These are phyloP conservation scores for Tupiocoris notatus DNA, from an alignment of 2,888 invertebrate genomes.

Conservation along the genomic window DNA sequence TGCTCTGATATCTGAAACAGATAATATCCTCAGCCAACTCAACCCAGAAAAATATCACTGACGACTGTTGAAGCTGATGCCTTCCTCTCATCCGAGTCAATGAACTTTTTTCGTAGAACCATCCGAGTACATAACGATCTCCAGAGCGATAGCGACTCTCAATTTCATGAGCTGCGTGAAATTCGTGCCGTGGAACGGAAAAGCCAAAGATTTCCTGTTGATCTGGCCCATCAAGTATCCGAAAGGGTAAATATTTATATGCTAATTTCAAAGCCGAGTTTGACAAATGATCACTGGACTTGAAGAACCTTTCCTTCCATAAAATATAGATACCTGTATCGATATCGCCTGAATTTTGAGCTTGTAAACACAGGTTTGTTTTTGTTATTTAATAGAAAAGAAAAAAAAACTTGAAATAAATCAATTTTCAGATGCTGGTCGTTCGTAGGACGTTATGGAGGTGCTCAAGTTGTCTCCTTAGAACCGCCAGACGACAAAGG, in stretches of 20 bases:
- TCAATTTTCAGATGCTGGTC: constrained; percentile 65
- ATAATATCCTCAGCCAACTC: too few species aligned
- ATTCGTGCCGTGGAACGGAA: constrained; percentile 66
- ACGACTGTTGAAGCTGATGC: too few species aligned
- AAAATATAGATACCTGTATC: neutral
- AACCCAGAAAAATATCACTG: too few species aligned
- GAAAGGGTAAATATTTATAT: constrained; percentile 54
- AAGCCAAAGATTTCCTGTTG: constrained; percentile 62
- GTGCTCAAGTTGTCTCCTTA: constrained; percentile 70
- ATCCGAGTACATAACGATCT: constrained; percentile 60
- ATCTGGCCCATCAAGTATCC: constrained; percentile 68
- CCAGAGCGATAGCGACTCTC: constrained; percentile 61
- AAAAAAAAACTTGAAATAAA: too few species aligned
- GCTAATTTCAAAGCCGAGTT: too few species aligned
- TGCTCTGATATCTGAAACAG: too few species aligned
- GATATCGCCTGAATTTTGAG: too few species aligned
- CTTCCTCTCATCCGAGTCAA: too few species aligned
- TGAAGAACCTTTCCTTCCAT: neutral
- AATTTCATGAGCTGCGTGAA: constrained; percentile 66
- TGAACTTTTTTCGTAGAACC: constrained; percentile 56
- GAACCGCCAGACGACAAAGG: constrained; percentile 63
- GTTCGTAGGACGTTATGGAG: constrained; percentile 71
- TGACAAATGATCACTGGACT: too few species aligned
- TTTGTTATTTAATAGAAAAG: too few species aligned
- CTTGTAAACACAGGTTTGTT: too few species aligned